Conservation (phyloP, 2,888 invertebrate genomes). For the Alloplasta piceator region DNA sequence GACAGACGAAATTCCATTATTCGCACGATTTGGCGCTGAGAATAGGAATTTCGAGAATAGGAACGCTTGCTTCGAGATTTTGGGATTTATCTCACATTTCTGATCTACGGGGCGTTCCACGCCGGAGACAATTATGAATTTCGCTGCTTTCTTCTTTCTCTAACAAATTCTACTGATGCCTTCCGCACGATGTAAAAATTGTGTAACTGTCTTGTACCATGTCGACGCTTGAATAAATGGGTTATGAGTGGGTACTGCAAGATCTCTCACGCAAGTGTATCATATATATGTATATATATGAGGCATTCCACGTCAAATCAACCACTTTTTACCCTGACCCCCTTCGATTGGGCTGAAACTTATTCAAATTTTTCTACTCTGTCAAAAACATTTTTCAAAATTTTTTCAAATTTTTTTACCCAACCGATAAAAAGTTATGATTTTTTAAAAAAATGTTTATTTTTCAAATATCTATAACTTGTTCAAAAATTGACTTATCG, state of each 20-base stretch:
- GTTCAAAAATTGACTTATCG: too few relatives aligned
- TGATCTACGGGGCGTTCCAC: not conserved
- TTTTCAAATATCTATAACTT: too few relatives aligned
- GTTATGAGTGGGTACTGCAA: constrained; percentile 14
- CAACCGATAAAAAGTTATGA: too few relatives aligned
- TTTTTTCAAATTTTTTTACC: too few relatives aligned
- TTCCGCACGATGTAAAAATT: constrained; percentile 6
- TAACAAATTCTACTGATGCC: constrained; percentile 9
- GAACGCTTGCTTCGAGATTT: not conserved
- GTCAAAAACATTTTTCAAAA: too few relatives aligned
- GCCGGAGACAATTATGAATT: not conserved
- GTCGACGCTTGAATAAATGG: not conserved
- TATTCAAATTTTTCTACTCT: too few relatives aligned
- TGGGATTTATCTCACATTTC: not conserved
- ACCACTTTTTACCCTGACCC: too few relatives aligned
- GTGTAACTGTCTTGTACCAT: constrained; percentile 29
- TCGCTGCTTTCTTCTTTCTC: not conserved
- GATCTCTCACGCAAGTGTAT: constrained; percentile 16
- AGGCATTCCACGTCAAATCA: too few relatives aligned
- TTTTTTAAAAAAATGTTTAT: too few relatives aligned
- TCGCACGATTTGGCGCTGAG: not conserved
- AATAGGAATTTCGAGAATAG: not conserved
- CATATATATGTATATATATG: too few relatives aligned
- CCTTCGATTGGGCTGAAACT: too few relatives aligned
- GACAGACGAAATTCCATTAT: not conserved